These are phyloP conservation scores for Zaprionus nigranus DNA, from an alignment of 1,140 invertebrate genomes.

Conservation along the genomic window DNA sequence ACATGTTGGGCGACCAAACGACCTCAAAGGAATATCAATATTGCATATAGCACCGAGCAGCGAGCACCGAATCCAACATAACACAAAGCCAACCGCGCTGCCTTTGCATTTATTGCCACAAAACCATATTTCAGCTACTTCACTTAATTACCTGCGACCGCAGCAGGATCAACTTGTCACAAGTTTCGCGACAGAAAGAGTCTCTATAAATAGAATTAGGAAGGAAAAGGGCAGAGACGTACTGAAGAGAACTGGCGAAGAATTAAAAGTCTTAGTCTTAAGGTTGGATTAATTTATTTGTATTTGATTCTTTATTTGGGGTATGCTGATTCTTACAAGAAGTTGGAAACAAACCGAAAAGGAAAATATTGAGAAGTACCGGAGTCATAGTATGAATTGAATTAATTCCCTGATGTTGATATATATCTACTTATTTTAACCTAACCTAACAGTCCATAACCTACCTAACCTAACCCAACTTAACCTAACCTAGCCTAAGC, in stretches of 20 bases:
- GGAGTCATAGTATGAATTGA: too few species aligned
- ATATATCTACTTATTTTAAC: too few species aligned
- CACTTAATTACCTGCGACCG: constrained; percentile 55
- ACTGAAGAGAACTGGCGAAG: background rate
- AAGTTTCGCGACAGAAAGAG: background rate
- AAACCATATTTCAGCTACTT: constrained; percentile 35
- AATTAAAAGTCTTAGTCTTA: background rate
- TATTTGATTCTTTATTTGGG: background rate
- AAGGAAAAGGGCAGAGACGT: background rate
- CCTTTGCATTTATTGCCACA: constrained; percentile 11
- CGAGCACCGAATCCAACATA: background rate
- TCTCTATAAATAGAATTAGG: constrained; percentile 35
- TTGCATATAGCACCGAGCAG: background rate
- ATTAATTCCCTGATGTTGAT: too few species aligned
- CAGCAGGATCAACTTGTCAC: constrained; percentile 42
- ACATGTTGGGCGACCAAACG: background rate
- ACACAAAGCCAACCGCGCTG: background rate
- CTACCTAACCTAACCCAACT: too few species aligned
- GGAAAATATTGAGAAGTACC: too few species aligned
- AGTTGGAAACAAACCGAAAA: too few species aligned
- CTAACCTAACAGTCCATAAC: too few species aligned
- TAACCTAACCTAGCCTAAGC: too few species aligned
- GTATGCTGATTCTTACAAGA: too few species aligned
- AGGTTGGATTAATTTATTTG: constrained; percentile 1
- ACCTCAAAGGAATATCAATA: constrained; percentile 39